Evolutionary conservation across 92 coral and sea anemone genomes (phyloP).

Genomic region (Phenganax subtilis): DNA sequence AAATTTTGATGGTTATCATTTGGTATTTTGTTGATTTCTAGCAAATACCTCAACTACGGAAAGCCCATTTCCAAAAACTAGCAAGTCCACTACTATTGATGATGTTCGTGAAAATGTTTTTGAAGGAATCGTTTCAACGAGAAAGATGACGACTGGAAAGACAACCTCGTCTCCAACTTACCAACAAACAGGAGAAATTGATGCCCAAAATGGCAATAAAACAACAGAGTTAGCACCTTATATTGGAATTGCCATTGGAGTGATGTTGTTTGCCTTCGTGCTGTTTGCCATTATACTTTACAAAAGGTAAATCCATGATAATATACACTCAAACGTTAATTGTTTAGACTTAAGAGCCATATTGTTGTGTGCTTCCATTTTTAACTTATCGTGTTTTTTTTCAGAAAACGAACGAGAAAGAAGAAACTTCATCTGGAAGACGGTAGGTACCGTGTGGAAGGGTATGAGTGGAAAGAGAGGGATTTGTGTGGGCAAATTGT

Average conservation of each 20-base stretch:
- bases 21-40: too few species aligned
- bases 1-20: too few species aligned
- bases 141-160: neutral
- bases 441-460: neutral
- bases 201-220: too few species aligned
- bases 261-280: constrained; percentile 54
- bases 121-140: neutral
- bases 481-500: neutral
- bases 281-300: constrained; percentile 37
- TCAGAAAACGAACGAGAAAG: constrained; percentile 3
- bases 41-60: too few species aligned
- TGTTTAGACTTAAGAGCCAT: too few species aligned
- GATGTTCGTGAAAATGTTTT: too few species aligned
- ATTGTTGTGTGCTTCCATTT: too few species aligned
- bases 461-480: neutral
- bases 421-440: neutral
- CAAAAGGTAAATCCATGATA: constrained; percentile 31
- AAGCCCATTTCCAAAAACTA: too few species aligned
- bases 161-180: neutral
- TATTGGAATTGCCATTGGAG: constrained; percentile 63
- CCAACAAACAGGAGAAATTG: too few species aligned
- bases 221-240: constrained; percentile 46
- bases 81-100: too few species aligned
- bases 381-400: neutral
- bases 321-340: too few species aligned